phyloP scores from a whole-genome alignment of 1,140 invertebrate species.

The Acromyrmex charruanus region DNA sequence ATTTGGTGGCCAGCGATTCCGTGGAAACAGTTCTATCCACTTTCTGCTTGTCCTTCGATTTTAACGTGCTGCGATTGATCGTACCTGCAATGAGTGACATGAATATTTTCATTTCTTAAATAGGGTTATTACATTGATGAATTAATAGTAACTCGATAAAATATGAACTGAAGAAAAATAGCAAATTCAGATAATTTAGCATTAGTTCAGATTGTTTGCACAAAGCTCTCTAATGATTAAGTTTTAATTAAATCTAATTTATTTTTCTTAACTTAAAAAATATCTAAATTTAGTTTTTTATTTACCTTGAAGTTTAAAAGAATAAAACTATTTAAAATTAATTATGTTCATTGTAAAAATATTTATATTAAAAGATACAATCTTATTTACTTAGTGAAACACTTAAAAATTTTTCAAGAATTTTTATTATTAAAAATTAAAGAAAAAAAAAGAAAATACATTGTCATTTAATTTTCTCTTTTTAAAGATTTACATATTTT shows the following conservation, averaged over 20 bases:
- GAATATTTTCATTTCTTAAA: background rate
- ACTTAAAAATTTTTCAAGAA: background rate
- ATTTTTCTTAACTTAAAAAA: background rate
- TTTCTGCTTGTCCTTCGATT: constrained; percentile 86
- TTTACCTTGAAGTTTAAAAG: background rate
- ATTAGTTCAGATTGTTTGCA: background rate
- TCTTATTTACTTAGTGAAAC: background rate
- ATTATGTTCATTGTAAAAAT: background rate
- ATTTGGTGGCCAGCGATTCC: constrained; percentile 87
- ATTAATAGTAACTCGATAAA: background rate
- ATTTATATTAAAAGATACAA: background rate
- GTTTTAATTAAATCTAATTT: background rate
- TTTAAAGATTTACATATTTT: background rate
- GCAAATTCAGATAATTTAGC: background rate
- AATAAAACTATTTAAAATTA: constrained; percentile 13
- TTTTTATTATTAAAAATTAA: constrained; percentile 16
- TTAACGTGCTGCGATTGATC: constrained; percentile 86
- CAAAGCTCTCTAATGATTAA: background rate
- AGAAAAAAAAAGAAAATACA: background rate
- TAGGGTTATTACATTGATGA: background rate
- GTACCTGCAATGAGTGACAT: constrained; percentile 77
- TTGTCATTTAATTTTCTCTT: background rate
- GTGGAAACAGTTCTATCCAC: constrained; percentile 87
- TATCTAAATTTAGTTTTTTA: background rate
- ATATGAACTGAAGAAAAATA: background rate